These are phyloP conservation scores for Oopsacas minuta DNA, from an alignment of 37 sponge, comb jelly and placozoan genomes.

Conservation along the genomic window DNA sequence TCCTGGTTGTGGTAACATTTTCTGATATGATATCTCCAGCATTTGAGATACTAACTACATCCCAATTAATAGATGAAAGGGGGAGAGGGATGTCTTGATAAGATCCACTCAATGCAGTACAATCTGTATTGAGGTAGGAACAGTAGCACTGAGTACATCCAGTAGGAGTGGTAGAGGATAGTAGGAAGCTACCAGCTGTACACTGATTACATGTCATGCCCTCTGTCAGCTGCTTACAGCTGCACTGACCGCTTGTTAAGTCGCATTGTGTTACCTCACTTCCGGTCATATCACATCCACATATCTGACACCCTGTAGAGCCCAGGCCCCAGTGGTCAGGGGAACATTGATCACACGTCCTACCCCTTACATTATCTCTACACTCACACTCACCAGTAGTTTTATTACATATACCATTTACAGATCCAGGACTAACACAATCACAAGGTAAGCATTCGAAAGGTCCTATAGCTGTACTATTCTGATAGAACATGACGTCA, in stretches of 20 bases:
- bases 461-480: background rate
- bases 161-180: conserved; percentile 32
- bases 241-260: conserved; percentile 30
- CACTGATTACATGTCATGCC: conserved; percentile 34
- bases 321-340: conserved; percentile 22
- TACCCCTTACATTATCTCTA: conserved; percentile 34
- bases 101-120: conserved; percentile 33
- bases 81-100: conserved; percentile 44
- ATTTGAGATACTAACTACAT: background rate
- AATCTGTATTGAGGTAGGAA: conserved; percentile 30
- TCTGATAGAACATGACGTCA: conserved; percentile 15
- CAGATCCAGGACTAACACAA: conserved; percentile 29
- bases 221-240: conserved; percentile 21
- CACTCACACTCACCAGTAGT: conserved; percentile 50
- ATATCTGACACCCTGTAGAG: background rate
- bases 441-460: conserved; percentile 28
- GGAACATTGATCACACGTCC: conserved; percentile 42
- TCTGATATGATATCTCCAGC: background rate
- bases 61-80: conserved; percentile 74
- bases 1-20: background rate
- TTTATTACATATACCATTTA: conserved; percentile 24
- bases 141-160: conserved; percentile 72
- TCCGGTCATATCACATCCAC: background rate
- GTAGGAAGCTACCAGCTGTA: conserved; percentile 36
- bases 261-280: background rate